Conservation (phyloP, 2,113 vertebrate species). For the Dicaeum eximium region DNA sequence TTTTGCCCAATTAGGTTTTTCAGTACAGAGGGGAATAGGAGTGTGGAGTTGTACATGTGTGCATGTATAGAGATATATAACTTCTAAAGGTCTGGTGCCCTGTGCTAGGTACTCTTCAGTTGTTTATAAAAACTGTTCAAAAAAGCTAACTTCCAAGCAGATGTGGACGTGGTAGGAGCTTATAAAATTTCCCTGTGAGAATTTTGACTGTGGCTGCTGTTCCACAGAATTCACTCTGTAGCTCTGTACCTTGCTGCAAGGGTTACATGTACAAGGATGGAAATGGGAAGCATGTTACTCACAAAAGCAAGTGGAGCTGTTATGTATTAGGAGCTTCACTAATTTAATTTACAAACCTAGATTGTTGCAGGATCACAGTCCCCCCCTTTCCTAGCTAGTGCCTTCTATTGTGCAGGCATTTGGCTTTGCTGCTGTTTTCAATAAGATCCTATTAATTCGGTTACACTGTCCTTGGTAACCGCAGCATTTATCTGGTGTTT, state of each 20-base stretch:
- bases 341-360: not conserved
- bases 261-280: not conserved
- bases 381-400: not conserved
- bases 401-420: not conserved
- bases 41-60: accelerated
- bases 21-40: not conserved
- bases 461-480: not conserved
- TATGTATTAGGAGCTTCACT: not conserved
- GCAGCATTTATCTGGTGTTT: not conserved
- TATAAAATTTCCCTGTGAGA: not conserved
- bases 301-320: not conserved
- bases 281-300: not conserved
- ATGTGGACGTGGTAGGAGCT: accelerated
- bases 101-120: not conserved
- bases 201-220: not conserved
- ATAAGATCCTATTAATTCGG: not conserved
- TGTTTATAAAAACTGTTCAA: not conserved
- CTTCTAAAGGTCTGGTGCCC: not conserved
- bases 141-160: not conserved
- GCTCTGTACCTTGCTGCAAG: accelerated
- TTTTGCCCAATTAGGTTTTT: not conserved
- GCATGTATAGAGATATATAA: not conserved
- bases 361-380: no score
- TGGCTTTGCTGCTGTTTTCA: not conserved
- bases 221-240: not conserved